A percentile compares a stretch with the other conserved stretches of the same genome.
Evolutionary conservation across 1,140 invertebrate genomes (phyloP).

Genomic region (Drosophila insularis): DNA sequence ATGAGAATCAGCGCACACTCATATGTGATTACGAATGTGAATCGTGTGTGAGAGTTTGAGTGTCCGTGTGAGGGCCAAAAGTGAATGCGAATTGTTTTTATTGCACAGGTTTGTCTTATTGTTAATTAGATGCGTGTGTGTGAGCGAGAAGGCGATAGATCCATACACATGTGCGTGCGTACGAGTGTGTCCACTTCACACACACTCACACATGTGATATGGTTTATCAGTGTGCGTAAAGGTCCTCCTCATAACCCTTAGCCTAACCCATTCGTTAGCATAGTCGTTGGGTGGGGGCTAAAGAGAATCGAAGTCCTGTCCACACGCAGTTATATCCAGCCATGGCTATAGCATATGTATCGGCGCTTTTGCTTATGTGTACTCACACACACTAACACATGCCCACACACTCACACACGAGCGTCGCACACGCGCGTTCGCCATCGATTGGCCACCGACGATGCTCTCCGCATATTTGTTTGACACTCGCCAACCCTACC

Average conservation of each 20-base stretch:
- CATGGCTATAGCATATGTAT: conserved; percentile 62
- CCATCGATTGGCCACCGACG: conserved; percentile 71
- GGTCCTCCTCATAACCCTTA: background rate
- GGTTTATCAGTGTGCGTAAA: background rate
- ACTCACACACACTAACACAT: conserved; percentile 28
- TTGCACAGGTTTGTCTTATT: conserved; percentile 55
- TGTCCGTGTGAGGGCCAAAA: conserved; percentile 36
- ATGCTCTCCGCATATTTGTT: conserved; percentile 64
- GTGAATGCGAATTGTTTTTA: conserved; percentile 60
- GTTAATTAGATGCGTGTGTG: conserved; percentile 41
- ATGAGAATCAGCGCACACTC: conserved; percentile 47
- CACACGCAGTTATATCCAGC: conserved; percentile 23
- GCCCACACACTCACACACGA: conserved; percentile 42
- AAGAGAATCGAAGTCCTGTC: conserved; percentile 1
- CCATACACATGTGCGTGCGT: conserved; percentile 26
- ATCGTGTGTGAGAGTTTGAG: conserved; percentile 18
- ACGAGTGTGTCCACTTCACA: conserved; percentile 45
- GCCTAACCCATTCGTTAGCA: conserved; percentile 15
- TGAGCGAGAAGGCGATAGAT: conserved; percentile 36
- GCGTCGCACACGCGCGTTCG: conserved; percentile 74
- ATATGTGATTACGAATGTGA: conserved; percentile 23
- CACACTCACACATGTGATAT: background rate
- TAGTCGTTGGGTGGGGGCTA: background rate
- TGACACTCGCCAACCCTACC: conserved; percentile 33
- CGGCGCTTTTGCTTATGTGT: conserved; percentile 56